Percentiles rank a stretch among this genome's conserved stretches.
phyloP scores from a whole-genome alignment of 2,888 invertebrate species.

The Aradus depressus region DNA sequence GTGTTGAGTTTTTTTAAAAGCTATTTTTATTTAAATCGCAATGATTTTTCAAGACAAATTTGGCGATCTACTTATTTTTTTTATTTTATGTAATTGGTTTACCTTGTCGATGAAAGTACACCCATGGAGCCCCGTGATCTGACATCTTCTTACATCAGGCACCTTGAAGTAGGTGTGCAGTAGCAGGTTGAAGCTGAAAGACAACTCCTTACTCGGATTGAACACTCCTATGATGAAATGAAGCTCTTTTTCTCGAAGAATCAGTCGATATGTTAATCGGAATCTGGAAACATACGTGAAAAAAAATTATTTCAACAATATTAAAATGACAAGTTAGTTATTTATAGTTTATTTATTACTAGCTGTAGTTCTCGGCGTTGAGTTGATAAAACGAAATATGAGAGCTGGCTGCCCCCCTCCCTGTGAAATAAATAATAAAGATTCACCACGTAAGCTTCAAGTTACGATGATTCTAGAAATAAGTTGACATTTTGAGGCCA shows the following conservation, averaged over 20 bases:
- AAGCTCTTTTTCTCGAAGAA: constrained; percentile 79
- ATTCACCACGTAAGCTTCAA: no score
- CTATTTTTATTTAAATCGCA: no score
- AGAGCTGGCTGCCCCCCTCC: no score
- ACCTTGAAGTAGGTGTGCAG: constrained; percentile 94
- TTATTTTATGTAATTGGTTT: constrained; percentile 16
- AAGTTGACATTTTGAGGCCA: no score
- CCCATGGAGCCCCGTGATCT: constrained; percentile 85
- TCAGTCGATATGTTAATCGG: constrained; percentile 82
- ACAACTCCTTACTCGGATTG: constrained; percentile 84
- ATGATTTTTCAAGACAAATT: no score
- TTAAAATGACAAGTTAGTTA: constrained; percentile 9
- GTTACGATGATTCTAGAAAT: no score
- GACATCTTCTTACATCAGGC: constrained; percentile 81
- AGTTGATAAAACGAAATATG: no score
- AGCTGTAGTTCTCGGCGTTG: no score
- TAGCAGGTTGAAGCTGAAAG: constrained; percentile 83
- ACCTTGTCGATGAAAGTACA: constrained; percentile 84
- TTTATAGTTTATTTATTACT: no score
- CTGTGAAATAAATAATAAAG: no score
- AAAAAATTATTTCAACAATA: constrained; percentile 1
- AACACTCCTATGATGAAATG: constrained; percentile 88
- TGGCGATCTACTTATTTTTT: not conserved
- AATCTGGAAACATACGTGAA: constrained; percentile 61
- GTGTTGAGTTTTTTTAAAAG: no score